Evolutionary conservation across 1,140 invertebrate genomes (phyloP).

Genomic region (Brachionus sp.): DNA sequence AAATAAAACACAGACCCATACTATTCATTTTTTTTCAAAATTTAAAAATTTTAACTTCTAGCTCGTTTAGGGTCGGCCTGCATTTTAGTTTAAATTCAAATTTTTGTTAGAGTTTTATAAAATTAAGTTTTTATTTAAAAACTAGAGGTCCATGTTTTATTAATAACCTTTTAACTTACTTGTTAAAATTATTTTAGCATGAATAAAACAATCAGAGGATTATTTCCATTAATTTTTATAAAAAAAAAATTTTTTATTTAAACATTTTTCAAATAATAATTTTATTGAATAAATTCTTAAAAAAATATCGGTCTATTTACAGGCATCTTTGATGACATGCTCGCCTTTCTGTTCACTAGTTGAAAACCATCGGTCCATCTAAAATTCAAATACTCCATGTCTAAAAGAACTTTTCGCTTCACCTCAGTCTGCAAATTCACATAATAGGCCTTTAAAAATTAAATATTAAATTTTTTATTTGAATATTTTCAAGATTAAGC

Average conservation of each 20-base stretch:
- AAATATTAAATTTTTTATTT: background rate
- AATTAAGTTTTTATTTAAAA: too few species aligned
- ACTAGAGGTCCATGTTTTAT: too few species aligned
- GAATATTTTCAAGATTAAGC: background rate
- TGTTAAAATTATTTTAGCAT: too few species aligned
- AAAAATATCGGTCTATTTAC: slow-evolving; percentile 18
- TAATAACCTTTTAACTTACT: too few species aligned
- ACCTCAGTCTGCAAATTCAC: slow-evolving; percentile 41
- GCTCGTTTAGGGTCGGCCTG: too few species aligned
- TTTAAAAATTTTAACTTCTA: too few species aligned
- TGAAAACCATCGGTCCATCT: slow-evolving; percentile 41
- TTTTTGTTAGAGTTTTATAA: too few species aligned
- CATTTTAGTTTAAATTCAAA: too few species aligned
- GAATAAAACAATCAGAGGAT: too few species aligned
- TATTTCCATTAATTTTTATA: background rate
- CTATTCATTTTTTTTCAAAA: too few species aligned
- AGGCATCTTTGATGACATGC: background rate
- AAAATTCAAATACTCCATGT: slow-evolving; percentile 38
- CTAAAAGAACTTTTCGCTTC: slow-evolving; percentile 31
- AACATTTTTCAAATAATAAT: background rate
- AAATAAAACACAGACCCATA: too few species aligned
- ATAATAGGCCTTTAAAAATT: slow-evolving; percentile 4
- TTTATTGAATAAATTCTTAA: slow-evolving; percentile 4
- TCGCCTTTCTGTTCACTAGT: background rate
- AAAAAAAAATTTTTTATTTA: background rate